Percentiles rank a stretch among this genome's conserved stretches.
Conservation (phyloP, 2,797 vertebrate species). For the Poecilia wingei region DNA sequence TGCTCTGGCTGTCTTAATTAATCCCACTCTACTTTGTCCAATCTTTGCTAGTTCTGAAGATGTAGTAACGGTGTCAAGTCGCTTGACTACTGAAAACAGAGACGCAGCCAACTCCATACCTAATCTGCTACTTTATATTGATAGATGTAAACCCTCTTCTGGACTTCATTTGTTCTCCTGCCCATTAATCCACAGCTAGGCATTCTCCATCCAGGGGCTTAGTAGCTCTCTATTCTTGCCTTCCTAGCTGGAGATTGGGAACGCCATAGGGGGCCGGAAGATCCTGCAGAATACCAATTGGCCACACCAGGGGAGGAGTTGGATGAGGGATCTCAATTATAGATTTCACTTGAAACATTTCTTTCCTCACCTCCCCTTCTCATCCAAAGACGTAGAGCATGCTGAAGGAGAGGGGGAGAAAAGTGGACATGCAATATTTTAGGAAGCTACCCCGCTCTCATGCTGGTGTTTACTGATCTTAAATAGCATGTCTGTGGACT, state of each 20-base stretch:
- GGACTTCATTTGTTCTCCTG: slow-evolving; percentile 84
- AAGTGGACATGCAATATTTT: slow-evolving; percentile 44
- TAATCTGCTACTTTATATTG: slow-evolving; percentile 80
- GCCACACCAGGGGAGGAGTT: slow-evolving; percentile 78
- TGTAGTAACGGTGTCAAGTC: slow-evolving; percentile 65
- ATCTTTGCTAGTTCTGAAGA: slow-evolving; percentile 53
- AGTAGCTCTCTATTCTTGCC: slow-evolving; percentile 79
- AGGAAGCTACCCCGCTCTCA: slow-evolving; percentile 43
- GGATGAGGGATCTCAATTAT: slow-evolving; percentile 83
- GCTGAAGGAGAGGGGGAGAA: slow-evolving; percentile 46
- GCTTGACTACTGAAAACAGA: slow-evolving; percentile 69
- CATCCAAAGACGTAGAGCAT: slow-evolving; percentile 50
- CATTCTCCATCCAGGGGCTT: slow-evolving; percentile 81
- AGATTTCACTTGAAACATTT: slow-evolving; percentile 82
- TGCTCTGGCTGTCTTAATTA: slow-evolving; percentile 44
- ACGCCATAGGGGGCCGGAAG: slow-evolving; percentile 79
- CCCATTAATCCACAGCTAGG: slow-evolving; percentile 83
- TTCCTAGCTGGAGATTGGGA: slow-evolving; percentile 84
- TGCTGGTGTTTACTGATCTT: slow-evolving; percentile 59
- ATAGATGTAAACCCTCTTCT: slow-evolving; percentile 80
- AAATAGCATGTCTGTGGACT: slow-evolving; percentile 52
- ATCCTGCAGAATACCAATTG: slow-evolving; percentile 86
- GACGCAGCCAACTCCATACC: slow-evolving; percentile 54
- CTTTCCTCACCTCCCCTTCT: slow-evolving; percentile 51
- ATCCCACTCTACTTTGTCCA: slow-evolving; percentile 65